Conservation (phyloP, 2,113 vertebrate genomes). For the Archilochus colubris region DNA sequence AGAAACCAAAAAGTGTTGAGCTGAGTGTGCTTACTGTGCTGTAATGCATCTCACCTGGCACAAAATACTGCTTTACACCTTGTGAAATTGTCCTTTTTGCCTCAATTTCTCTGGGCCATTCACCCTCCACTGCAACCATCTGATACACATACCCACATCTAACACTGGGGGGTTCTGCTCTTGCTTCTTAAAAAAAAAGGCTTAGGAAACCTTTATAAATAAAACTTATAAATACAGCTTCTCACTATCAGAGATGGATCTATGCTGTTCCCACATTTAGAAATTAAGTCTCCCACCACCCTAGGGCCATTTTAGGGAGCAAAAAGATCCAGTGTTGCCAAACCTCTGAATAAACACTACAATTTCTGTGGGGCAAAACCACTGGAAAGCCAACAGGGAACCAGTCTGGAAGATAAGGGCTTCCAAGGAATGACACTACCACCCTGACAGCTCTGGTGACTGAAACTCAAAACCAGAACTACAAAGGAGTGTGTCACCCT, state of each 20-base stretch:
- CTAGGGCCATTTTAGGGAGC: background rate
- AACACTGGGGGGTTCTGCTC: background rate
- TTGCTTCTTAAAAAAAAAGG: too few species aligned
- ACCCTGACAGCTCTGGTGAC: background rate
- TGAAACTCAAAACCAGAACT: background rate
- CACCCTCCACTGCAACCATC: background rate
- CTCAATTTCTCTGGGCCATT: background rate
- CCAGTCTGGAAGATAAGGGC: background rate
- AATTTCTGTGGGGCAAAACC: background rate
- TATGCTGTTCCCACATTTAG: too few species aligned
- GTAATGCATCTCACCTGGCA: too few species aligned
- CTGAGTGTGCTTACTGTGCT: background rate
- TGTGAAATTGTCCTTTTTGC: background rate
- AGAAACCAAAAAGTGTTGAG: background rate
- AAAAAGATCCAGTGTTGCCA: background rate
- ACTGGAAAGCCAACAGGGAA: background rate
- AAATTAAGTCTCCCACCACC: background rate
- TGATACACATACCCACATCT: background rate
- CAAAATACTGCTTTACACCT: background rate
- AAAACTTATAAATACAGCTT: background rate
- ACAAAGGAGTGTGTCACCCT: background rate
- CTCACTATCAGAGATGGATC: background rate
- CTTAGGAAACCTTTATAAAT: background rate
- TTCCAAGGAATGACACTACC: background rate
- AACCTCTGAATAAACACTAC: background rate